These are phyloP conservation scores for Sandelia bainsii DNA, from an alignment of 2,797 vertebrate species.

Conservation along the genomic window DNA sequence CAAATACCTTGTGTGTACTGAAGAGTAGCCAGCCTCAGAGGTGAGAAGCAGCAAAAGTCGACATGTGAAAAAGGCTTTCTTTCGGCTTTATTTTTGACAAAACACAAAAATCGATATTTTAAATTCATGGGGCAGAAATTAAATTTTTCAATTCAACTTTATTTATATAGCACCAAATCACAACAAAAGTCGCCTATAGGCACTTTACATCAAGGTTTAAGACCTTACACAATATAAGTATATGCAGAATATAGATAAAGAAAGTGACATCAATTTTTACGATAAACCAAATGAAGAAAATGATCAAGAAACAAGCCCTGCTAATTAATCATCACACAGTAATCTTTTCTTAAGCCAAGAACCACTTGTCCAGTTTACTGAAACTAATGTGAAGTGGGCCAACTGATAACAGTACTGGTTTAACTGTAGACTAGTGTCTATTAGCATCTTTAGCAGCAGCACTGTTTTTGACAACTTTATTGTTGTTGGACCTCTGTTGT, in stretches of 20 bases:
- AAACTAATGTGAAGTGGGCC: slow-evolving; percentile 27
- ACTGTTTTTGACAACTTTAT: neutral
- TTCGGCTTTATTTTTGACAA: slow-evolving; percentile 2
- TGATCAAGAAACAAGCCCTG: neutral
- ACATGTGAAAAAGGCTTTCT: neutral
- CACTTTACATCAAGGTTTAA: too few species aligned
- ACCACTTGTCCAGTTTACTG: slow-evolving; percentile 41
- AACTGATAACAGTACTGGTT: slow-evolving; percentile 21
- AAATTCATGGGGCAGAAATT: slow-evolving; percentile 8
- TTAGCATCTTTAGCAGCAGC: neutral
- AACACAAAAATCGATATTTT: neutral
- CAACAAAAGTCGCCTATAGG: too few species aligned
- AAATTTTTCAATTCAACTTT: too few species aligned
- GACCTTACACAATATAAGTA: too few species aligned
- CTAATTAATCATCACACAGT: slow-evolving; percentile 7
- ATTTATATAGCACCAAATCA: too few species aligned
- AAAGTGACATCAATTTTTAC: neutral
- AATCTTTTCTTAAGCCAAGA: slow-evolving; percentile 23
- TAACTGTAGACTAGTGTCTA: neutral
- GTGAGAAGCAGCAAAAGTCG: neutral
- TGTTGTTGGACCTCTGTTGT: neutral
- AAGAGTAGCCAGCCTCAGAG: neutral
- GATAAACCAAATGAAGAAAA: slow-evolving; percentile 15
- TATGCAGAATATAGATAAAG: too few species aligned
- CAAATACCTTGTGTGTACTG: neutral